phyloP scores from a whole-genome alignment of 2,888 invertebrate species.

The Stenchaetothrips biformis region DNA sequence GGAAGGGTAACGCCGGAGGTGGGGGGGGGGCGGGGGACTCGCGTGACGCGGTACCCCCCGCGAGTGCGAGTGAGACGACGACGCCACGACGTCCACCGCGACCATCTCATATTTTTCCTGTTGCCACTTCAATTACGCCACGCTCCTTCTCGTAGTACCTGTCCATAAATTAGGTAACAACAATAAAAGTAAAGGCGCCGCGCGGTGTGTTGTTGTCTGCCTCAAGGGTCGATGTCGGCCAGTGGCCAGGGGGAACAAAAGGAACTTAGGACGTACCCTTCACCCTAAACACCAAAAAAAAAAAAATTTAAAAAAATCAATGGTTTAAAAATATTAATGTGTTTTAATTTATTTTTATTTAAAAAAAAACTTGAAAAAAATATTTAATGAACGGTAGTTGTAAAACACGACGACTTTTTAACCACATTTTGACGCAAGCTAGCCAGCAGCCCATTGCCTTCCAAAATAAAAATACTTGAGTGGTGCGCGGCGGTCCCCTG shows the following conservation, averaged over 20 bases:
- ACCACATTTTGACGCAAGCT: too few relatives aligned
- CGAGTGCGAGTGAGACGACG: neutral
- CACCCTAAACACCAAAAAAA: too few relatives aligned
- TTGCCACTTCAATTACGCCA: neutral
- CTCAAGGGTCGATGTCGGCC: too few relatives aligned
- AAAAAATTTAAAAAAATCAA: too few relatives aligned
- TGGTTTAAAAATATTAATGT: too few relatives aligned
- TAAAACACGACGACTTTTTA: too few relatives aligned
- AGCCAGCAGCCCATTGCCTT: too few relatives aligned
- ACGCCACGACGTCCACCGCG: neutral
- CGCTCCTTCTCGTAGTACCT: neutral
- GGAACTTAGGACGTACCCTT: neutral
- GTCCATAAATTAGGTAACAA: neutral
- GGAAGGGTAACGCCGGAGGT: neutral
- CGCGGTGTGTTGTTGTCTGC: neutral
- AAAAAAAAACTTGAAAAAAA: too few relatives aligned
- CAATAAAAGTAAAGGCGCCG: neutral
- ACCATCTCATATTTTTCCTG: slow-evolving; percentile 4
- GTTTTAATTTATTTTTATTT: too few relatives aligned
- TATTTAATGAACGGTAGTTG: too few relatives aligned
- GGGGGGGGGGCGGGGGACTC: neutral
- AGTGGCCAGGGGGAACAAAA: neutral
- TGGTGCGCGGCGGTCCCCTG: too few relatives aligned
- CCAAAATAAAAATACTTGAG: too few relatives aligned
- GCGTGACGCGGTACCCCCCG: neutral